Evolutionary conservation across 2,797 vertebrate genomes (phyloP).

Genomic region (Phoeniculus purpureus): DNA sequence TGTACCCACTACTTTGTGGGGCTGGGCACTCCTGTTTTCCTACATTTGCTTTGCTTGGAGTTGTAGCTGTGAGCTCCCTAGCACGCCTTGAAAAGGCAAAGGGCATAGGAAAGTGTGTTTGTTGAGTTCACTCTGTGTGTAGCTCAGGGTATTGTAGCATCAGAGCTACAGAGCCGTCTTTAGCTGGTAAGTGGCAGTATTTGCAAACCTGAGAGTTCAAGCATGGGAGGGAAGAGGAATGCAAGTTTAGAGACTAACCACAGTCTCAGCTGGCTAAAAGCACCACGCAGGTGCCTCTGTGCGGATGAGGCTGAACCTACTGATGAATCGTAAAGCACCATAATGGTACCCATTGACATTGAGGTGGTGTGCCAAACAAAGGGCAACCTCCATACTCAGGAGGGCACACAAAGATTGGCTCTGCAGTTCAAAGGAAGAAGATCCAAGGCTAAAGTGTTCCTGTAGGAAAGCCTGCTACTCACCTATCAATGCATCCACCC

Average conservation of each 20-base stretch:
- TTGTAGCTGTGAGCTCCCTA: background rate
- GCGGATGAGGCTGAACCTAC: background rate
- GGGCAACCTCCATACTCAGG: background rate
- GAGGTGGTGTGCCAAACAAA: background rate
- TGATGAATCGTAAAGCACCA: background rate
- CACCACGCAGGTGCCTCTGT: background rate
- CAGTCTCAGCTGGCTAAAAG: background rate
- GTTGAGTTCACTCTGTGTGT: background rate
- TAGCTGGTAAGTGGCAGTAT: background rate
- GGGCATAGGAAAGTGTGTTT: background rate
- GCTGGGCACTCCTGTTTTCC: background rate
- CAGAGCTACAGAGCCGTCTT: background rate
- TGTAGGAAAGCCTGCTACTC: background rate
- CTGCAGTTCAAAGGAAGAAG: background rate
- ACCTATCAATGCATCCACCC: too few species aligned
- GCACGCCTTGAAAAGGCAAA: background rate
- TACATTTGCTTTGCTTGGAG: background rate
- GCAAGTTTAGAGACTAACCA: background rate
- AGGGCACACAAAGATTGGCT: background rate
- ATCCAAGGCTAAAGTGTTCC: background rate
- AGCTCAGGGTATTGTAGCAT: background rate
- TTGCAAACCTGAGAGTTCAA: conserved; percentile 37
- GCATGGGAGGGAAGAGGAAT: background rate
- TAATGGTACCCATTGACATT: background rate
- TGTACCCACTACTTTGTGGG: background rate